phyloP scores from a whole-genome alignment of 2,888 invertebrate genomes.

The Temnothorax rugatulus region DNA sequence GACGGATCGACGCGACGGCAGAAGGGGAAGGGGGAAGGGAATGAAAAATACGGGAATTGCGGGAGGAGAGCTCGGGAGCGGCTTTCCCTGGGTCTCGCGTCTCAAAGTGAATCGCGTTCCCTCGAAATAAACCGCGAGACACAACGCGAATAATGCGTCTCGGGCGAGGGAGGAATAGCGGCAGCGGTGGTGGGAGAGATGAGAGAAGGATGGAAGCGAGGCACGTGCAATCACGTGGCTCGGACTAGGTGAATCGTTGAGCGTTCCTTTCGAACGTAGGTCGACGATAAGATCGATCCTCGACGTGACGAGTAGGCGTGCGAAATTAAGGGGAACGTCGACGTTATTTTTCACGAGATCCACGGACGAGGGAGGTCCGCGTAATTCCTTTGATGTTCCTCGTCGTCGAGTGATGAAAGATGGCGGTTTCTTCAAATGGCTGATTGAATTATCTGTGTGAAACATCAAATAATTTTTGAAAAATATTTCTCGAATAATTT shows the following conservation, averaged over 20 bases:
- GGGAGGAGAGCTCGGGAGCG: not conserved
- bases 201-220: conserved; percentile 67
- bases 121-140: not conserved
- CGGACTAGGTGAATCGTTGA: conserved; percentile 65
- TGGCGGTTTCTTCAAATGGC: conserved; percentile 11
- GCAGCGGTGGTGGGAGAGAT: conserved; percentile 37
- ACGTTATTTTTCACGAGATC: not conserved
- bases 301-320: too few relatives aligned
- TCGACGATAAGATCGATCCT: not conserved
- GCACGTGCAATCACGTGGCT: conserved; percentile 84
- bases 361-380: not conserved
- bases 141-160: not conserved
- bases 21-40: conserved; percentile 46
- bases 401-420: not conserved
- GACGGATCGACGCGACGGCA: conserved; percentile 69
- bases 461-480: too few relatives aligned
- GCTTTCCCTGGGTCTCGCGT: not conserved
- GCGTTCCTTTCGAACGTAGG: conserved; percentile 36
- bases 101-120: not conserved
- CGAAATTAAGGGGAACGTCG: not conserved
- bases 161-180: conserved; percentile 44
- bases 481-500: too few relatives aligned
- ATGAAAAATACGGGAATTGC: not conserved
- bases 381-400: not conserved
- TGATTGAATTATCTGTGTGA: too few relatives aligned